Conservation (phyloP, 1,140 invertebrate genomes). For the Orius laevigatus region DNA sequence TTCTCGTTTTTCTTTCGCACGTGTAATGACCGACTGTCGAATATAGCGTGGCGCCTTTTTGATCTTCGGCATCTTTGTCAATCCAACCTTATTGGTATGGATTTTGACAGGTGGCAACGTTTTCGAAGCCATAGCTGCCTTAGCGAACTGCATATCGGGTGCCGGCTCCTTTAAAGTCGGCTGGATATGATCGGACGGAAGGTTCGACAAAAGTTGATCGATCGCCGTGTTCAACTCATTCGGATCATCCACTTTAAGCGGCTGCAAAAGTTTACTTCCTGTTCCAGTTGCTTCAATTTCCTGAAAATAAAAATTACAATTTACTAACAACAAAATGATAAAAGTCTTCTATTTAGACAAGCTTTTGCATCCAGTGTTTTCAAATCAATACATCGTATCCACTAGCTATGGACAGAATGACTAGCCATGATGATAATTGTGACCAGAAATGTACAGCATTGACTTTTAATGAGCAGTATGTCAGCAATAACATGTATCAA, state of each 20-base stretch:
- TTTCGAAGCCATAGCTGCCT: constrained; percentile 8
- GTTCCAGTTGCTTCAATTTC: constrained; percentile 28
- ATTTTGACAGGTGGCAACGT: constrained; percentile 4
- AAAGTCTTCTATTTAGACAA: too few species aligned
- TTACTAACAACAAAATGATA: too few species aligned
- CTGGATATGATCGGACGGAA: constrained; percentile 26
- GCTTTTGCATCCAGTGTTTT: too few species aligned
- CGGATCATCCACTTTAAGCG: constrained; percentile 36
- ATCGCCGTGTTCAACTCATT: constrained; percentile 45
- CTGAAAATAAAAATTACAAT: too few species aligned
- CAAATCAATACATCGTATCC: too few species aligned
- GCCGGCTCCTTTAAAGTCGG: background rate
- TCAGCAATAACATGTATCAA: too few species aligned
- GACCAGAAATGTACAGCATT: too few species aligned
- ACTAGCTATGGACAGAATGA: too few species aligned
- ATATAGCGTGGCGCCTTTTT: background rate
- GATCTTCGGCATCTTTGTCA: constrained; percentile 3
- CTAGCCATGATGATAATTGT: too few species aligned
- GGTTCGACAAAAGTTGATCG: constrained; percentile 45
- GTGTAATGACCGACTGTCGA: background rate
- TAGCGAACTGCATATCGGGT: background rate
- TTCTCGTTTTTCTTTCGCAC: constrained; percentile 3
- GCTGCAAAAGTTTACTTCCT: constrained; percentile 25
- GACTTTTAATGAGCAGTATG: too few species aligned
- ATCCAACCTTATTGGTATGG: constrained; percentile 1